Evolutionary conservation across 1,140 invertebrate genomes (phyloP).

Genomic region (Neocloeon triangulifer): DNA sequence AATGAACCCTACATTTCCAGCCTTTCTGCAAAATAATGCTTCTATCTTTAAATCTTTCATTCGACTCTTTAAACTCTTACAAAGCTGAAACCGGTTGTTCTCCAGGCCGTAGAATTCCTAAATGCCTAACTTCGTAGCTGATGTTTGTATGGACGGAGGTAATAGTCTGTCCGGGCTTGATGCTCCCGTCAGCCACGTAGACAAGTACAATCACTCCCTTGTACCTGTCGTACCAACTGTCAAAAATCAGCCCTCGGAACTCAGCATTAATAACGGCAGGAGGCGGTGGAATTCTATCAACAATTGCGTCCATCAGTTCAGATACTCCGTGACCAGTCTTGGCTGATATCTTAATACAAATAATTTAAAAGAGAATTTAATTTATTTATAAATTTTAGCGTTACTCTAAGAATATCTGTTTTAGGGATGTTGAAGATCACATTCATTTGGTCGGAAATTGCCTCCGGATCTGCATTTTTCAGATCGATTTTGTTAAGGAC

Average conservation of each 20-base stretch:
- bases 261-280: conserved; percentile 26
- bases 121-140: conserved; percentile 50
- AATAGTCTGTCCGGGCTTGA: conserved; percentile 43
- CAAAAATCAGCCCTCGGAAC: conserved; percentile 70
- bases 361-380: neutral
- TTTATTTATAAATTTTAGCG: neutral
- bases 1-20: conserved; percentile 63
- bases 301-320: conserved; percentile 48
- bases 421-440: conserved; percentile 66
- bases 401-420: conserved; percentile 37
- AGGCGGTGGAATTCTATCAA: conserved; percentile 60
- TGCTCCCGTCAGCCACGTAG: conserved; percentile 47
- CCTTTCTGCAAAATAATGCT: conserved; percentile 25
- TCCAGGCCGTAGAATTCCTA: conserved; percentile 60
- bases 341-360: conserved; percentile 45
- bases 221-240: conserved; percentile 83
- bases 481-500: conserved; percentile 95
- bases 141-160: conserved; percentile 38
- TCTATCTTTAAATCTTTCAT: conserved; percentile 5
- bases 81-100: conserved; percentile 41
- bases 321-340: conserved; percentile 67
- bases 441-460: conserved; percentile 52
- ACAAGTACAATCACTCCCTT: conserved; percentile 64
- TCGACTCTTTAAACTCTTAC: conserved; percentile 21
- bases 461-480: conserved; percentile 67